Base-by-base conservation (phyloP, 92 coral and sea anemone genomes). In the Metridium senile region DNA sequence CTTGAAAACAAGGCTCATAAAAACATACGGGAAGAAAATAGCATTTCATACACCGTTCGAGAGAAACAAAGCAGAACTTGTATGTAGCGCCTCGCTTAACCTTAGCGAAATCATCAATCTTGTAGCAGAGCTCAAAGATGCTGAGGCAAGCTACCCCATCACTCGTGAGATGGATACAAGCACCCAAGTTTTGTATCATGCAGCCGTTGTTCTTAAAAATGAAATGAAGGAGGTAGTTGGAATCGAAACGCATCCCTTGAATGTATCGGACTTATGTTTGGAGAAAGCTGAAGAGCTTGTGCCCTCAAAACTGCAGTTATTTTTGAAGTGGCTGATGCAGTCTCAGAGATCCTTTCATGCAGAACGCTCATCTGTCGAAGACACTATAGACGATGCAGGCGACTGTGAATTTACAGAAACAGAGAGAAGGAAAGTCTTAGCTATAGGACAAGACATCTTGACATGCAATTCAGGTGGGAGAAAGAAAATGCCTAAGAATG, bases 101-200 rank as follows among this genome's bases (percentile, higher is more conserved):
- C 52, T 71, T 71, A 20, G 76, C 0, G 76, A 71, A 71, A 71
- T 71, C 51, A 71, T 71, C 52, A 70, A 70, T 70, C 63, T 70
- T 70, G 63, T 70, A 27, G 75, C 75, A 70, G 75, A 70, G 23
- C 33, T 70, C 11, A n/a, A 69, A 69, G 74, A 26, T 34, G 26
- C 33, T 18, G 19, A 69, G 66, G 19, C 33, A 10, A 1, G 11
- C 19, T 22, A 22, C 32, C 19, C 73, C n/a, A 33, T 17, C 11
- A 1, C 63, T 17, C 0, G 7, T 0, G 66, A 54, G 0, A 71
- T 4, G 0, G 76, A 71, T 13, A 71, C 65, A 0, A 0, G 9
- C 1, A 0, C 0, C 51, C 28, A 71, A 51, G 76, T 71, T 2
- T 32, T 71, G 65, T 71, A 71, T 30, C 31, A 70, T 70, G 75